These are phyloP conservation scores for Polydrusus cervinus DNA, from an alignment of 2,888 invertebrate genomes.

Conservation along the genomic window DNA sequence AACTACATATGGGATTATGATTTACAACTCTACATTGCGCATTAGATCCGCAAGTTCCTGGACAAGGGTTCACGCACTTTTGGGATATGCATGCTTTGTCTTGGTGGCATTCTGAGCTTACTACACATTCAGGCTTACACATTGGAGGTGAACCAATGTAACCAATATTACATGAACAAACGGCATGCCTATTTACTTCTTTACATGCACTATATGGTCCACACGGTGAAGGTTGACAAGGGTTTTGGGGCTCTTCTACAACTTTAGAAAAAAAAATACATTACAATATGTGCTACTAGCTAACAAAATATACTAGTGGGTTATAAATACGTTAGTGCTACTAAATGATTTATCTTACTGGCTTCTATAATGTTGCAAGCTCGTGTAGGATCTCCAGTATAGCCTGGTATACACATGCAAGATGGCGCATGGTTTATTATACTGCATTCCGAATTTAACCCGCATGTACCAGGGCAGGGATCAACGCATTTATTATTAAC, in stretches of 20 bases:
- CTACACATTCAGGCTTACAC: slow-evolving; percentile 80
- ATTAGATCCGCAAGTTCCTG: slow-evolving; percentile 78
- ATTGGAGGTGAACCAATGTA: slow-evolving; percentile 79
- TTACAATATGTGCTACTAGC: slow-evolving; percentile 13
- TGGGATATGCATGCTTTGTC: slow-evolving; percentile 77
- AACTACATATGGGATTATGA: slow-evolving; percentile 81
- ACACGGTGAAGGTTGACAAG: slow-evolving; percentile 79
- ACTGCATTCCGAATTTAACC: slow-evolving; percentile 75
- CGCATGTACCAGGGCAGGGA: slow-evolving; percentile 76
- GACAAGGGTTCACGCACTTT: slow-evolving; percentile 80
- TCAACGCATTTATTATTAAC: slow-evolving; percentile 79
- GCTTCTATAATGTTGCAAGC: slow-evolving; percentile 69
- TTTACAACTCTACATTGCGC: slow-evolving; percentile 80
- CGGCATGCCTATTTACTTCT: slow-evolving; percentile 77
- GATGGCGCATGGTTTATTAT: slow-evolving; percentile 80
- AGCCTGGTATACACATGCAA: slow-evolving; percentile 77
- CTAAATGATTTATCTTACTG: slow-evolving; percentile 63
- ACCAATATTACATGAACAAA: slow-evolving; percentile 77
- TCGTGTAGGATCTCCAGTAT: slow-evolving; percentile 77
- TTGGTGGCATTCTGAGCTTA: slow-evolving; percentile 79
- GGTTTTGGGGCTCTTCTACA: slow-evolving; percentile 69
- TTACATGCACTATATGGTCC: slow-evolving; percentile 80
- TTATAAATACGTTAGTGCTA: slow-evolving; percentile 48
- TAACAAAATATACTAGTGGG: slow-evolving; percentile 24
- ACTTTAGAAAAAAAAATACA: slow-evolving; percentile 57